phyloP scores from a whole-genome alignment of 2,888 invertebrate species.

The Eupithecia exiguata region DNA sequence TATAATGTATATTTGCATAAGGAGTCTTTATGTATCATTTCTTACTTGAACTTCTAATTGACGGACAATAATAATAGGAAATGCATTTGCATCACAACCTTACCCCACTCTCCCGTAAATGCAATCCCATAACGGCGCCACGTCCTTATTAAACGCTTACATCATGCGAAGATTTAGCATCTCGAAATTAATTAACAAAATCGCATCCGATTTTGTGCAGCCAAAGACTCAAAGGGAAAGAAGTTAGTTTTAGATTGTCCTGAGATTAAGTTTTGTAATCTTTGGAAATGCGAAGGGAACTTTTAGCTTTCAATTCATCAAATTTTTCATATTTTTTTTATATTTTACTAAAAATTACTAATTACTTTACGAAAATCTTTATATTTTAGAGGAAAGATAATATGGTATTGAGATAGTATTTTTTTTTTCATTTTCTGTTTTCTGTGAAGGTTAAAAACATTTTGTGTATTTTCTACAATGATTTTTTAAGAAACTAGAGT shows the following conservation, averaged over 20 bases:
- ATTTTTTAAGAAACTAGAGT: no score
- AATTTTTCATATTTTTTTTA: no score
- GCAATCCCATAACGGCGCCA: conserved; percentile 66
- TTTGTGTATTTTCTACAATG: no score
- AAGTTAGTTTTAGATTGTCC: conserved; percentile 55
- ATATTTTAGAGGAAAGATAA: no score
- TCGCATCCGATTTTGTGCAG: conserved; percentile 67
- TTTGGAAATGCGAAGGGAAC: neutral
- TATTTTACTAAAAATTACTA: no score
- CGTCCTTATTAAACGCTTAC: conserved; percentile 72
- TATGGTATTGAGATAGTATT: no score
- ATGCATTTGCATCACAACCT: conserved; percentile 40
- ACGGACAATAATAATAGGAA: neutral
- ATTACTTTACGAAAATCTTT: no score
- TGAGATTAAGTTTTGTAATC: conserved; percentile 37
- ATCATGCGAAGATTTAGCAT: conserved; percentile 78
- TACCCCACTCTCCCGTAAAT: conserved; percentile 62
- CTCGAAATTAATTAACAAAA: conserved; percentile 80
- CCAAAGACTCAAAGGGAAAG: conserved; percentile 48
- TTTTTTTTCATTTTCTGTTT: no score
- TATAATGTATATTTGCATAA: neutral
- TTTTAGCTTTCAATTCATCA: neutral
- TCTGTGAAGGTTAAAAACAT: no score
- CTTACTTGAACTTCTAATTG: neutral
- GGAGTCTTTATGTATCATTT: neutral